A percentile compares a stretch with the other conserved stretches of the same genome.
Conservation (phyloP, 2,888 invertebrate genomes). For the Callimorpha dominula region DNA sequence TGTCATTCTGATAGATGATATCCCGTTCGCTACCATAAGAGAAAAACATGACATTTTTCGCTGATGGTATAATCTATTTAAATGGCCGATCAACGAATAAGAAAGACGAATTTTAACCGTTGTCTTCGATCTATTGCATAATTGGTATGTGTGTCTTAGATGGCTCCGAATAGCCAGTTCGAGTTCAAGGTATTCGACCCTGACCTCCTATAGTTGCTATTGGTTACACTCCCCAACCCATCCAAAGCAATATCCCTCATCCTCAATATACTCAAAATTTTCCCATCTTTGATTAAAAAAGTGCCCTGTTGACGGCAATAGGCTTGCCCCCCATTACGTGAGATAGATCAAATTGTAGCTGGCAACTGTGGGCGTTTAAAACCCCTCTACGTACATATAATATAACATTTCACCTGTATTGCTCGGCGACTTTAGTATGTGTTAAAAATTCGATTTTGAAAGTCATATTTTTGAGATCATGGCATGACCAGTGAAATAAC, state of each 20-base stretch:
- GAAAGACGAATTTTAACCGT: not conserved
- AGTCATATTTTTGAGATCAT: not conserved
- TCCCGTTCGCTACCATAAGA: slow-evolving; percentile 41
- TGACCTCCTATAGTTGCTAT: not conserved
- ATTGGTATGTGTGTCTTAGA: too few relatives aligned
- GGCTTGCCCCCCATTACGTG: too few relatives aligned
- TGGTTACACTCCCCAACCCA: not conserved
- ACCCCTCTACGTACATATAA: not conserved
- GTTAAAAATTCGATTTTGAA: not conserved
- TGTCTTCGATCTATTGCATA: not conserved
- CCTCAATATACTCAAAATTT: not conserved
- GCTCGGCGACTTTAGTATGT: not conserved
- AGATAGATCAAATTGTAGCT: too few relatives aligned
- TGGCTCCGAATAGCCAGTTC: too few relatives aligned
- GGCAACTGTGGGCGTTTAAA: too few relatives aligned
- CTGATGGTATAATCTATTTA: slow-evolving; percentile 44
- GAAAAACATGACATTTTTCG: slow-evolving; percentile 42
- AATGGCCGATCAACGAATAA: slow-evolving; percentile 23
- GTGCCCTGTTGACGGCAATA: not conserved
- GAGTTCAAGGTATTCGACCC: too few relatives aligned
- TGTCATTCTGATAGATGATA: slow-evolving; percentile 57
- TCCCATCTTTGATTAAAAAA: not conserved
- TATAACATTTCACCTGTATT: not conserved
- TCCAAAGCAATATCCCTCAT: not conserved
- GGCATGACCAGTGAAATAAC: not conserved